phyloP scores from a whole-genome alignment of 1,140 invertebrate species.

The Atta colombica region DNA sequence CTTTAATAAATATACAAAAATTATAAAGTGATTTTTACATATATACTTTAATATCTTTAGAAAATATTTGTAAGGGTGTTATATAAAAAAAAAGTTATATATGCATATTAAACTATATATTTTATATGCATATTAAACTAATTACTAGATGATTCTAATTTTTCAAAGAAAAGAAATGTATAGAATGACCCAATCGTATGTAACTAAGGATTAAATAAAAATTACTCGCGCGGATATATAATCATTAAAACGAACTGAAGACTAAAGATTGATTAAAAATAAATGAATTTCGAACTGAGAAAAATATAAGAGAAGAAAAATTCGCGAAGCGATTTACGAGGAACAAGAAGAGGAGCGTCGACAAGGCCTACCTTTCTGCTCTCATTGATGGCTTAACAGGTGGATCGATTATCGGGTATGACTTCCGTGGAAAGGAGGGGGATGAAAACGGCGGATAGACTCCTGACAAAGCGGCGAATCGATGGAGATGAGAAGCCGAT shows the following conservation, averaged over 20 bases:
- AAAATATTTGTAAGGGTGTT: too few species aligned
- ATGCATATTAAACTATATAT: too few species aligned
- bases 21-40: too few species aligned
- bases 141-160: too few species aligned
- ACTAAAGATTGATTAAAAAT: not conserved
- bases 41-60: too few species aligned
- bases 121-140: too few species aligned
- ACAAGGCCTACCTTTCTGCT: conserved; percentile 58
- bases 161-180: too few species aligned
- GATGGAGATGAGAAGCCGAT: not conserved
- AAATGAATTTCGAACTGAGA: not conserved
- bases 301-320: not conserved
- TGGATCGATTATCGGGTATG: conserved; percentile 60
- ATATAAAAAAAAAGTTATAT: too few species aligned
- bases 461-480: not conserved
- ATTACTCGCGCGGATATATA: not conserved
- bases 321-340: not conserved
- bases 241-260: not conserved
- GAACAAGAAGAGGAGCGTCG: not conserved
- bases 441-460: too few species aligned
- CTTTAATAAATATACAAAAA: too few species aligned
- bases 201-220: not conserved
- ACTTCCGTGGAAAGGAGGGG: not conserved
- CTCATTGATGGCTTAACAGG: conserved; percentile 68
- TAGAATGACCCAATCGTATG: too few species aligned